Percentiles rank a stretch among this genome's conserved stretches.
These are phyloP conservation scores for Monopterus albus DNA, from an alignment of 2,113 vertebrate species.

Conservation along the genomic window DNA sequence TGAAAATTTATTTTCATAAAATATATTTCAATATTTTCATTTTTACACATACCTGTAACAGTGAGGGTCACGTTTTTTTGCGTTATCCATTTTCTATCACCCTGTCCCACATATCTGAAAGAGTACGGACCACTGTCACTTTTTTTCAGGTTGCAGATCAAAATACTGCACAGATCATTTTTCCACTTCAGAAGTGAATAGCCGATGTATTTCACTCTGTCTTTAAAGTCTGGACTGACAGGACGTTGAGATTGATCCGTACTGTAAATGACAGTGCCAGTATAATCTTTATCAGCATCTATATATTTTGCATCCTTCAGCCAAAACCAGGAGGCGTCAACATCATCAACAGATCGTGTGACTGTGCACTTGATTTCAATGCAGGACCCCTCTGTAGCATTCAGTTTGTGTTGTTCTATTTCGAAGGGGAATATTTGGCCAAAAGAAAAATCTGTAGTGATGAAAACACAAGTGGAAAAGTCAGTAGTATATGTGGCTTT, in stretches of 20 bases:
- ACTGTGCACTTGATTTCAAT: slow-evolving; percentile 52
- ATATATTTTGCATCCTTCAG: slow-evolving; percentile 49
- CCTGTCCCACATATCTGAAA: slow-evolving; percentile 50
- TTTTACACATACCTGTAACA: slow-evolving; percentile 59
- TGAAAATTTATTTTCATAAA: not conserved
- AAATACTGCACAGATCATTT: slow-evolving; percentile 36
- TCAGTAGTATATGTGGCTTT: too few species aligned
- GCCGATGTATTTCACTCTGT: slow-evolving; percentile 42
- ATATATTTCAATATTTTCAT: not conserved
- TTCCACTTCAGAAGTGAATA: accelerated
- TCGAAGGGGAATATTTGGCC: slow-evolving; percentile 6
- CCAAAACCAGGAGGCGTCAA: slow-evolving; percentile 49
- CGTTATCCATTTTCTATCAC: accelerated
- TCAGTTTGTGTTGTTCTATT: accelerated
- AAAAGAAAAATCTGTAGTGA: too few species aligned
- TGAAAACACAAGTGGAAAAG: not conserved
- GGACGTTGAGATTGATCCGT: accelerated
- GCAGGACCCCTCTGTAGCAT: slow-evolving; percentile 65
- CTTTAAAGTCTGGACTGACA: slow-evolving; percentile 25
- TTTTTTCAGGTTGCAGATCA: slow-evolving; percentile 56
- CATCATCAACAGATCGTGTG: accelerated
- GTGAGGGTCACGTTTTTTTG: accelerated
- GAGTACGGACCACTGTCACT: slow-evolving; percentile 66
- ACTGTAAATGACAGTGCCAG: slow-evolving; percentile 53
- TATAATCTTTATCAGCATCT: accelerated